These are phyloP conservation scores for Alosa sapidissima DNA, from an alignment of 2,797 vertebrate genomes.

Conservation along the genomic window DNA sequence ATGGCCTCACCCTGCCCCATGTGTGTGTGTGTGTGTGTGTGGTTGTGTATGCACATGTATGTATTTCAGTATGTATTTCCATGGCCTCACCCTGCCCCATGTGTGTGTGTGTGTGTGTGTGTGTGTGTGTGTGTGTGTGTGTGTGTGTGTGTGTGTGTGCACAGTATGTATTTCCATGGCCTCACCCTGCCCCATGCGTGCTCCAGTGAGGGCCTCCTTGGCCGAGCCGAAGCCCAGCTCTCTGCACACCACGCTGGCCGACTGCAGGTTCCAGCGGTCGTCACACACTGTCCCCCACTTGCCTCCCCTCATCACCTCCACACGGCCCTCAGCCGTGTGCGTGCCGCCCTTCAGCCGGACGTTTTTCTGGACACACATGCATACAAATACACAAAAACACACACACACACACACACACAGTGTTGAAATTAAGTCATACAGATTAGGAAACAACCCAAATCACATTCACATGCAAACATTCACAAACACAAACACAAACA, in stretches of 20 bases:
- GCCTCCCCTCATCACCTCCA: slow-evolving; percentile 85
- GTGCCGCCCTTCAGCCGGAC: slow-evolving; percentile 91
- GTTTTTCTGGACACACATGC: slow-evolving; percentile 62
- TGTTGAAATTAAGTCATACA: neutral
- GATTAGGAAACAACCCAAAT: no score
- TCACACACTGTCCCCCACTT: slow-evolving; percentile 95
- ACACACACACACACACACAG: neutral
- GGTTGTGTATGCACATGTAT: neutral
- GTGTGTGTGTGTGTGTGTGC: neutral
- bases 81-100: slow-evolving; percentile 89
- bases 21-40: neutral
- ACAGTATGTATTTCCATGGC: neutral
- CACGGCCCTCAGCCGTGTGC: slow-evolving; percentile 84
- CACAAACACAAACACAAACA: slow-evolving; percentile 31
- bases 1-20: slow-evolving; percentile 89
- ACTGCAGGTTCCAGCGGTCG: slow-evolving; percentile 88
- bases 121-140: slow-evolving; percentile 43
- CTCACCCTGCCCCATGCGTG: slow-evolving; percentile 94
- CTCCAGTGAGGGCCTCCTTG: slow-evolving; percentile 88
- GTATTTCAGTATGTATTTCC: neutral
- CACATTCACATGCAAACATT: neutral
- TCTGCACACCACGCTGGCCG: slow-evolving; percentile 92
- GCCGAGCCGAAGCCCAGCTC: slow-evolving; percentile 95
- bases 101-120: neutral
- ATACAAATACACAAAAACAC: slow-evolving; percentile 11